Conservation (phyloP, 2,888 invertebrate genomes). For the Nesidiocoris tenuis region DNA sequence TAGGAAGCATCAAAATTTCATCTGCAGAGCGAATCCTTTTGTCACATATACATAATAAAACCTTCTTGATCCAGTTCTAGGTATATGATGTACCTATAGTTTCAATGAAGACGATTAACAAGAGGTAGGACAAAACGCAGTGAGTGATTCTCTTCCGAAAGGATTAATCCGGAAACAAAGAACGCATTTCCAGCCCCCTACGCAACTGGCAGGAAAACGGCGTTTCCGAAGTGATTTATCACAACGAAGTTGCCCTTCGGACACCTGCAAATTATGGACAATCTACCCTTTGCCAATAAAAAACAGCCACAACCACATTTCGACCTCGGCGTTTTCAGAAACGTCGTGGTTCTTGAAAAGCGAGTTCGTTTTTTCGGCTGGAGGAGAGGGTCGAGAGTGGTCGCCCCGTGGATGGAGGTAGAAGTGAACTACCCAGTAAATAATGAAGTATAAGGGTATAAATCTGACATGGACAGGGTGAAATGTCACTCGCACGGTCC, state of each 20-base stretch:
- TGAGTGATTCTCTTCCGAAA: too few species aligned
- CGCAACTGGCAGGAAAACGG: conserved; percentile 16
- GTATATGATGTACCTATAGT: too few species aligned
- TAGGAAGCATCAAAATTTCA: too few species aligned
- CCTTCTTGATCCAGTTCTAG: too few species aligned
- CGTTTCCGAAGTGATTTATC: conserved; percentile 41
- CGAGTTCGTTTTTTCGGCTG: background rate
- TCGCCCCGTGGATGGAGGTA: background rate
- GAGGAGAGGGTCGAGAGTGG: conserved; percentile 12
- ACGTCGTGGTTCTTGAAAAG: background rate
- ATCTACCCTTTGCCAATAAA: conserved; percentile 33
- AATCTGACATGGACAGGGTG: conserved; percentile 44
- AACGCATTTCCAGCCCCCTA: background rate
- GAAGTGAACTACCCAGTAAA: conserved; percentile 42
- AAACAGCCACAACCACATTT: conserved; percentile 38
- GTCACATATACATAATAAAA: too few species aligned
- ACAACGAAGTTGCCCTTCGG: conserved; percentile 28
- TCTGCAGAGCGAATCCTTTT: too few species aligned
- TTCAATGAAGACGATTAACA: too few species aligned
- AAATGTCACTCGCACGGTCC: conserved; percentile 39
- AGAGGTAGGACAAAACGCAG: too few species aligned
- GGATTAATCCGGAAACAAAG: too few species aligned
- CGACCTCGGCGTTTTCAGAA: conserved; percentile 9
- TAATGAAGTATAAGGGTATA: conserved; percentile 44
- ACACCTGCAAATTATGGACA: conserved; percentile 45